Base-by-base conservation (phyloP, 2,888 invertebrate genomes). In the Andrena camellia region DNA sequence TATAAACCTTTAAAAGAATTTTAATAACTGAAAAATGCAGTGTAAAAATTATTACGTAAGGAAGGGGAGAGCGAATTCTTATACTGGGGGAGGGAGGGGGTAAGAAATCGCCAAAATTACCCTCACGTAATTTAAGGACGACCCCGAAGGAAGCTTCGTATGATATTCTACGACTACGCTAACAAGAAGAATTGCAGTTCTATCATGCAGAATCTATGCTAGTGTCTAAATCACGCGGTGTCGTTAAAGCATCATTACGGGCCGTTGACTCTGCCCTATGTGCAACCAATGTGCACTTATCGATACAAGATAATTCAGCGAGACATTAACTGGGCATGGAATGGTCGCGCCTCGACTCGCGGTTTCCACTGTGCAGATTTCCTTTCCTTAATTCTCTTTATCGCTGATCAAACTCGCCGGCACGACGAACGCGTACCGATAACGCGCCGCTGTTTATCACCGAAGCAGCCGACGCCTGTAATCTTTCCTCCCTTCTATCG, bases 301-400 rank as follows among this genome's bases (percentile, higher is more conserved):
- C 29, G 6, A 17, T 17, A 17, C 59, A 42, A 10, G 59, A 59
- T 59, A 59, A 29, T 29, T 42, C 42, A 42, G 7, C 29, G 29
- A 10, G 54, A 23, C 54, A 57, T 26, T 57, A 57, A 57, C 23
- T 20, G 26, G 57, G 23, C 57, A 13, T 13, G 13, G 10, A 26
- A 57, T 57, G 3, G 57, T 35, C 17, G 17, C 57, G 29, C 59
- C 10, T 29, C 17, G 20, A 52, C n/a, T 20, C 6, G 20, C n/a
- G 52, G 7, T 31, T 33, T 29, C 29, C 29, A 17, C 59, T 2
- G 6, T n/a, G 31, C 8, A 3, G 31, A 13, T 60, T 31, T 33
- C n/a, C n/a, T 60, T 60, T 60, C 8, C 60, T 17, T 29, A 33
- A 60, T 60, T 62, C 33, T n/a, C 31, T 20, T 33, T 60, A 60